phyloP scores from a whole-genome alignment of 2,888 invertebrate species.

The Agonopterix arenella region DNA sequence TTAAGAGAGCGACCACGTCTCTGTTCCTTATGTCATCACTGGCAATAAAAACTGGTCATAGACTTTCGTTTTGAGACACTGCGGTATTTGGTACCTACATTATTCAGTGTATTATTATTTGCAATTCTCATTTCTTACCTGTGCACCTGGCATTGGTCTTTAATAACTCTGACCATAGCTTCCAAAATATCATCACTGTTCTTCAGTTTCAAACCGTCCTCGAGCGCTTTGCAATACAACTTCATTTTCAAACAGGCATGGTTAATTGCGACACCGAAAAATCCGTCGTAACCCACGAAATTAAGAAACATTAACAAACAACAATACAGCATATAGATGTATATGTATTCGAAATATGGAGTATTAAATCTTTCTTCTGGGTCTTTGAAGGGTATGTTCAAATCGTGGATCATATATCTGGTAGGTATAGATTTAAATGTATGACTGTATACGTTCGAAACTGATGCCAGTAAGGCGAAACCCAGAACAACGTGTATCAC shows the following conservation, averaged over 20 bases:
- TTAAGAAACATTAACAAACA: constrained; percentile 27
- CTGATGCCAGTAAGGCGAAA: constrained; percentile 33
- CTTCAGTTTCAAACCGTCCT: constrained; percentile 27
- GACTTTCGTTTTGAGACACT: too few relatives aligned
- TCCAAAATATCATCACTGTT: constrained; percentile 9
- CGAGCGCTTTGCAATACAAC: constrained; percentile 33
- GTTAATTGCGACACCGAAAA: constrained; percentile 40
- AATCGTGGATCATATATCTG: constrained; percentile 44
- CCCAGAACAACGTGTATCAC: constrained; percentile 23
- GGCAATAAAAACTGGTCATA: too few relatives aligned
- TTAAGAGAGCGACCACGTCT: too few relatives aligned
- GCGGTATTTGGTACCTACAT: too few relatives aligned
- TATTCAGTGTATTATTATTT: too few relatives aligned
- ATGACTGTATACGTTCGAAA: constrained; percentile 25
- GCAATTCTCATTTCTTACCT: not conserved
- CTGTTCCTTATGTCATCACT: too few relatives aligned
- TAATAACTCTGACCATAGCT: constrained; percentile 30
- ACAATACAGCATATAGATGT: constrained; percentile 28
- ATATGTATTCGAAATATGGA: constrained; percentile 42
- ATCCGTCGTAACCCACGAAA: constrained; percentile 46
- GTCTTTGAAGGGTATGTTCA: constrained; percentile 25
- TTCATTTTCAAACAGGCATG: constrained; percentile 53
- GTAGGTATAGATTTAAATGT: constrained; percentile 20
- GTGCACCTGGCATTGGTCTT: constrained; percentile 25
- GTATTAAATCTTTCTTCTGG: constrained; percentile 30